Evolutionary conservation across 2,797 vertebrate species (phyloP).

Genomic region (Urophycis tenuis): DNA sequence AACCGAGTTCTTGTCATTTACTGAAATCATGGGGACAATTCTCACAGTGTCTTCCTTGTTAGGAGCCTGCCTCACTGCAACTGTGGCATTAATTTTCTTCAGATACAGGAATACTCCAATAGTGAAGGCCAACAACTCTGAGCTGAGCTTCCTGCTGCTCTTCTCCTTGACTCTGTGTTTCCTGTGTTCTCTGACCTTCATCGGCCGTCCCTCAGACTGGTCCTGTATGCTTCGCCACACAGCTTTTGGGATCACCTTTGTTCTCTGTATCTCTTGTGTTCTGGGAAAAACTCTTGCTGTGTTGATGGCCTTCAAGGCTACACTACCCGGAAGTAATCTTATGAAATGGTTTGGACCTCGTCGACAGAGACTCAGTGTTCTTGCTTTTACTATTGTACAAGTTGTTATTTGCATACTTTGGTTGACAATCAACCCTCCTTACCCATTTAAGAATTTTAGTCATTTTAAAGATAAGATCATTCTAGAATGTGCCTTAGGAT

Average conservation of each 20-base stretch:
- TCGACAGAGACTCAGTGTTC: conserved; percentile 46
- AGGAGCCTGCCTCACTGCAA: conserved; percentile 50
- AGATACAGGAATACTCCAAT: conserved; percentile 54
- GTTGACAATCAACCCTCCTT: conserved; percentile 58
- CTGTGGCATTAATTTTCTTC: conserved; percentile 50
- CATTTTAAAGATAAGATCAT: conserved; percentile 60
- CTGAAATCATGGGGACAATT: conserved; percentile 60
- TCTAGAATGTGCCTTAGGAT: conserved; percentile 61
- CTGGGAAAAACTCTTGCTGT: conserved; percentile 51
- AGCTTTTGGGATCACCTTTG: conserved; percentile 46
- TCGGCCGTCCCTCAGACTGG: conserved; percentile 45
- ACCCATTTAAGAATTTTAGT: conserved; percentile 52
- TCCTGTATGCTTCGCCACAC: conserved; percentile 52
- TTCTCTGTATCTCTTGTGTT: conserved; percentile 52
- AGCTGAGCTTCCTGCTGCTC: conserved; percentile 52
- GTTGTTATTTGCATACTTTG: conserved; percentile 58
- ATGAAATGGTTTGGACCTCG: conserved; percentile 52
- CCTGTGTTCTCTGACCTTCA: conserved; percentile 53
- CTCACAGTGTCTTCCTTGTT: conserved; percentile 53
- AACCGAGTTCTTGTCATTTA: conserved; percentile 45
- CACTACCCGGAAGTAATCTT: conserved; percentile 43
- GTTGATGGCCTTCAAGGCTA: conserved; percentile 48
- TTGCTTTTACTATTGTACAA: conserved; percentile 47
- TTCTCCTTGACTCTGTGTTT: conserved; percentile 47
- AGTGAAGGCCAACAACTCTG: conserved; percentile 56